phyloP scores from a whole-genome alignment of 2,113 vertebrate species.

The Perognathus longimembris region DNA sequence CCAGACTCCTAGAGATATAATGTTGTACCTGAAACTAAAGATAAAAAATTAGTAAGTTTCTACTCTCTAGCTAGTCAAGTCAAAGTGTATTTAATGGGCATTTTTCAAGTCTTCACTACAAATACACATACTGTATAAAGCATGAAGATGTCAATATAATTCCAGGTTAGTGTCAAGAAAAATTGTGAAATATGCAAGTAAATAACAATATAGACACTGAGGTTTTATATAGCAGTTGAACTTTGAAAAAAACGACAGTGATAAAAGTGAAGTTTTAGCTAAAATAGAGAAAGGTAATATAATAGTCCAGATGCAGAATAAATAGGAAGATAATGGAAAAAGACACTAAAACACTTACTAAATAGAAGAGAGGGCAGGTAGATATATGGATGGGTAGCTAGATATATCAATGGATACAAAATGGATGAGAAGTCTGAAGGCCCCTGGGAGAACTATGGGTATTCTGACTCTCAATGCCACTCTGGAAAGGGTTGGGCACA shows the following conservation, averaged over 20 bases:
- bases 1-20: constrained; percentile 84
- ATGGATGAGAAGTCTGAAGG: not conserved
- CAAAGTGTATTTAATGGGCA: not conserved
- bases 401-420: not conserved
- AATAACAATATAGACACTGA: not conserved
- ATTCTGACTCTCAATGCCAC: not conserved
- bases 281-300: not conserved
- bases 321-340: not conserved
- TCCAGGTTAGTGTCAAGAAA: not conserved
- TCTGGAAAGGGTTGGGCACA: rapidly evolving
- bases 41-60: constrained; percentile 57
- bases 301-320: not conserved
- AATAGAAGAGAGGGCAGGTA: not conserved
- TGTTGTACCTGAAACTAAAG: constrained; percentile 88
- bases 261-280: not conserved
- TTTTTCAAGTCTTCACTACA: constrained; percentile 31
- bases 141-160: not conserved
- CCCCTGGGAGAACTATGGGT: not conserved
- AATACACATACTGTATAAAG: not conserved
- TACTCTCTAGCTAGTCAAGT: not conserved
- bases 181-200: not conserved
- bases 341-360: not conserved
- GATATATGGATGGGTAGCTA: too few species aligned
- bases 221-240: constrained; percentile 8
- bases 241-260: constrained; percentile 19